Base-by-base conservation (phyloP, 2,797 vertebrate species). In the Sphaeramia orbicularis region DNA sequence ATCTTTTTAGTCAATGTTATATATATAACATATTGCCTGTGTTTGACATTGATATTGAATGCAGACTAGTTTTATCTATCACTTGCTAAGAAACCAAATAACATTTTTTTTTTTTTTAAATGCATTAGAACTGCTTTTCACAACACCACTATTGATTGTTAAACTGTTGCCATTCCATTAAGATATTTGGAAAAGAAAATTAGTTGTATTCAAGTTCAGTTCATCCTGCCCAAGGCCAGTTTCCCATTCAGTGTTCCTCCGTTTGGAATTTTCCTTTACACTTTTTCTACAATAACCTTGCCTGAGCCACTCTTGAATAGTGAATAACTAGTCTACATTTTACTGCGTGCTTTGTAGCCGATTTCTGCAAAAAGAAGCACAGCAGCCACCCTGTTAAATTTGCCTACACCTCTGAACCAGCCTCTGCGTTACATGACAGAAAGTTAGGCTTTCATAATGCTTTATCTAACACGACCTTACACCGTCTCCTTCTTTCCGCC, bases 391-490 rank as follows among this genome's bases (percentile, higher is more conserved):
- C 15, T 69, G 69, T 71, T 44, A 54, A 56, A 60, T 58, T 71
- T 83, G 76, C 83, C 85, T 71, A 81, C 85, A 78, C 64, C 13
- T 2, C 65, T 71, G 66, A 81, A 55, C 79, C 68, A 59, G 60
- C 64, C 49, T 62, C 15, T 0, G 66, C 81, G 79, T 88, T 89
- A 78, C 78, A 72, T 84, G 89, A 85, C 80, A 81, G 62, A 80
- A 81, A 85, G 80, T 87, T 78, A 18, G 79, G 76, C 78, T 88
- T 90, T 89, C 62, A 83, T 83, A 78, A 89, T 82, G 77, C 66
- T 88, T 83, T 81, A 88, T 88, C 84, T 66, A 83, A 77, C 84
- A 16, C 16, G 43, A 84, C 86, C 80, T 86, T 89, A 76, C 75
- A 75, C 65, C 14, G 68, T 88, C 81, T 87, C 86, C 70, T 61